These are phyloP conservation scores for Gonatopus flavifemur DNA, from an alignment of 1,140 invertebrate species.

Conservation along the genomic window DNA sequence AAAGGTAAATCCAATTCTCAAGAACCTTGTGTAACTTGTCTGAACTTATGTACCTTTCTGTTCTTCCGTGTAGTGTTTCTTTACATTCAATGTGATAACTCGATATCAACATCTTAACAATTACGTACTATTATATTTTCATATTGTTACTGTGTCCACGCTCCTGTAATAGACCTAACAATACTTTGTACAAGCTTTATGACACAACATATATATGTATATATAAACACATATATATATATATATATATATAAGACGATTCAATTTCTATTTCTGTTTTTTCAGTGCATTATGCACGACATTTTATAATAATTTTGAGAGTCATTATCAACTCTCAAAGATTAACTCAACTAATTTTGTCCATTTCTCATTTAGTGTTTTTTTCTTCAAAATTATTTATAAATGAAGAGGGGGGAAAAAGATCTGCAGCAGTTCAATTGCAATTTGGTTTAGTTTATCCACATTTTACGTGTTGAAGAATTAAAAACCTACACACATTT, in stretches of 20 bases:
- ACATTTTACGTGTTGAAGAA: constrained; percentile 27
- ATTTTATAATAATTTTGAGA: no score
- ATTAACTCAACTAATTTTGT: no score
- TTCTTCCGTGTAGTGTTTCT: constrained; percentile 22
- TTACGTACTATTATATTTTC: constrained; percentile 27
- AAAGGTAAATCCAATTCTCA: no score
- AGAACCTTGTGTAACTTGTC: no score
- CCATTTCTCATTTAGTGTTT: no score
- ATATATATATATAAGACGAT: no score
- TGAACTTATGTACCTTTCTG: no score
- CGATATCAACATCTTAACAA: constrained; percentile 38
- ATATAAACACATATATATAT: no score
- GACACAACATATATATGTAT: constrained; percentile 57
- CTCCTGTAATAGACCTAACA: constrained; percentile 52
- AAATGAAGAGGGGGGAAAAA: no score
- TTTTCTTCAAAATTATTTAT: no score
- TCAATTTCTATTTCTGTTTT: constrained; percentile 43
- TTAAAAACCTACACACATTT: constrained; percentile 48
- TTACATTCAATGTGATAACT: constrained; percentile 31
- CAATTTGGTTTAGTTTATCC: constrained; percentile 9
- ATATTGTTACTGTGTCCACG: constrained; percentile 41
- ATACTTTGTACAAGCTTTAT: constrained; percentile 59
- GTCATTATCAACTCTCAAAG: no score
- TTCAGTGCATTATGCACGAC: no score
- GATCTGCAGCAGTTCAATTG: not conserved